Conservation (phyloP, 2,113 vertebrate species). For the Rhipidura dahli region DNA sequence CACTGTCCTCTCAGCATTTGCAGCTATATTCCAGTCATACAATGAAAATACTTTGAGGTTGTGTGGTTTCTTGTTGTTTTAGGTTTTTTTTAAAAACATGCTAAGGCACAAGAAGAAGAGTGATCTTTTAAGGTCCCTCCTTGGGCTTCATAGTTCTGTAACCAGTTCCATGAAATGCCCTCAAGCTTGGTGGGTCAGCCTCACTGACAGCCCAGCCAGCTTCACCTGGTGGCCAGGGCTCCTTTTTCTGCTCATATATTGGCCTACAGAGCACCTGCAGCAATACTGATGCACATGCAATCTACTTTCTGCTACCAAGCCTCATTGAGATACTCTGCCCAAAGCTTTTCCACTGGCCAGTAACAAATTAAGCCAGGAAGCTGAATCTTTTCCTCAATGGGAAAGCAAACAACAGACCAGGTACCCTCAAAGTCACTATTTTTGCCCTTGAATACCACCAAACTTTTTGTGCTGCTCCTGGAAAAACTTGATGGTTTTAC, state of each 20-base stretch:
- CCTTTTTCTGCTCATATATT: not conserved
- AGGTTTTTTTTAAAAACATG: not conserved
- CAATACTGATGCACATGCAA: fast-evolving
- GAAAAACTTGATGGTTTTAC: not conserved
- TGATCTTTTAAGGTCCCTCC: not conserved
- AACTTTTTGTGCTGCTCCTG: not conserved
- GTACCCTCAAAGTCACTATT: not conserved
- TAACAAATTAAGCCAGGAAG: not conserved
- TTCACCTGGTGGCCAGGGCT: not conserved
- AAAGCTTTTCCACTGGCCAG: not conserved
- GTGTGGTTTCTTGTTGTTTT: not conserved
- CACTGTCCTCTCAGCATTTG: not conserved
- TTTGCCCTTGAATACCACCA: not conserved
- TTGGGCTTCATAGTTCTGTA: not conserved
- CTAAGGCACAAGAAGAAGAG: not conserved
- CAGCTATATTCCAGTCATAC: not conserved
- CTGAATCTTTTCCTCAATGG: not conserved
- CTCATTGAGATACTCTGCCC: not conserved
- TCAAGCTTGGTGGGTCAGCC: not conserved
- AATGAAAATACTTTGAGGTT: not conserved
- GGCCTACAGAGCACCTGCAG: not conserved
- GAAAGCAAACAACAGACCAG: fast-evolving
- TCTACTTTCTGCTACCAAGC: not conserved
- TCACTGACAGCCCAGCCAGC: not conserved
- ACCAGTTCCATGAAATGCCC: not conserved